Conservation (phyloP, 64 coral and sea anemone genomes). For the Dendronephthya gigantea region DNA sequence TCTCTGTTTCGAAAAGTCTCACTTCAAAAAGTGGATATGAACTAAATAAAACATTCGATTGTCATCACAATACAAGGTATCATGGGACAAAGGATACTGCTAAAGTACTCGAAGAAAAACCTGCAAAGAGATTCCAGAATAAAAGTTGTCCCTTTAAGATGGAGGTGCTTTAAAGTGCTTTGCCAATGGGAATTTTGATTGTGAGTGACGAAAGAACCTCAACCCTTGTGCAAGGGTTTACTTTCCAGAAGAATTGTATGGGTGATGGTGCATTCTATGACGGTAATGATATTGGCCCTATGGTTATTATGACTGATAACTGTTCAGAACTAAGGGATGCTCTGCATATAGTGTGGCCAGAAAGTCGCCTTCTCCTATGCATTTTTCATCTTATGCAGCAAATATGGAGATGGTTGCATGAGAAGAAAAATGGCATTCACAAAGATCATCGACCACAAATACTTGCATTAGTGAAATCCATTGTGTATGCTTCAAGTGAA, state of each 20-base stretch:
- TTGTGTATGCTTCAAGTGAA: too few species aligned
- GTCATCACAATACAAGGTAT: not conserved
- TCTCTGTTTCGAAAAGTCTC: not conserved
- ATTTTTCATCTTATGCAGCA: too few species aligned
- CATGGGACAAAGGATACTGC: not conserved
- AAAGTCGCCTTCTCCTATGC: too few species aligned
- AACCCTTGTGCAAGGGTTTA: not conserved
- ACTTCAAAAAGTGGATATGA: not conserved
- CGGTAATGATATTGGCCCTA: not conserved
- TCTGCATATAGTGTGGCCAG: not conserved
- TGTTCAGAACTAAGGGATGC: not conserved
- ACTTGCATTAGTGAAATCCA: too few species aligned
- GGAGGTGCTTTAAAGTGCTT: not conserved
- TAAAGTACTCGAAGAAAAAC: too few species aligned
- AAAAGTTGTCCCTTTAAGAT: not conserved
- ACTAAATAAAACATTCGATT: not conserved
- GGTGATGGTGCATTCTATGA: not conserved
- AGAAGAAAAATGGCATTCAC: too few species aligned
- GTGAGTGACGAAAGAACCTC: constrained; percentile 1
- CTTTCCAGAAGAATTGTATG: not conserved
- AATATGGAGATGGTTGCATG: too few species aligned
- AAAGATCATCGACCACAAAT: too few species aligned
- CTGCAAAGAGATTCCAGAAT: not conserved
- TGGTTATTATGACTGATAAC: constrained; percentile 7
- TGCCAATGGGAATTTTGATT: not conserved